Evolutionary conservation across 2,797 vertebrate genomes (phyloP).

Genomic region (Brachyrhaphis roseni): DNA sequence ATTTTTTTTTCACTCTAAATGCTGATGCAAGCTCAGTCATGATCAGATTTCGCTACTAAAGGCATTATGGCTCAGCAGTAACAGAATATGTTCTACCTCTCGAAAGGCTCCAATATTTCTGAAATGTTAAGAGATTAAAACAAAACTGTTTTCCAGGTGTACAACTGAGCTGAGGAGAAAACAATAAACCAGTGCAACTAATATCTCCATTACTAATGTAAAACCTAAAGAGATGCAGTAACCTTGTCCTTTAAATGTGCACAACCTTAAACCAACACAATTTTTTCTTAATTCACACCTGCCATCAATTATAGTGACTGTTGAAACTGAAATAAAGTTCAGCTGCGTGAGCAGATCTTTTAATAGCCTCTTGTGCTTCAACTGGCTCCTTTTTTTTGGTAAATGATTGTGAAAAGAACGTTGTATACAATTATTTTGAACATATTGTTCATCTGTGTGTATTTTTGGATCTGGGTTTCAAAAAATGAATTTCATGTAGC

Average conservation of each 20-base stretch:
- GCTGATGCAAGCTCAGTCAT: conserved; percentile 2
- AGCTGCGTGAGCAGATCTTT: background rate
- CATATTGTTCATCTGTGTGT: background rate
- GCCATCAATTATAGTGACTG: background rate
- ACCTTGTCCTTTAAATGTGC: background rate
- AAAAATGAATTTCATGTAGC: background rate
- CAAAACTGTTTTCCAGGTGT: background rate
- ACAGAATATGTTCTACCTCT: background rate
- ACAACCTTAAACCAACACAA: background rate
- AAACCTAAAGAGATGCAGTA: background rate
- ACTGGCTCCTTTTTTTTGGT: background rate
- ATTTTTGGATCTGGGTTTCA: background rate
- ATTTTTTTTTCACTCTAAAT: background rate
- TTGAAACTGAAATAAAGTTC: background rate
- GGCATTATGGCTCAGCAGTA: background rate
- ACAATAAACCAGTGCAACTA: background rate
- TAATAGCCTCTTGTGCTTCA: background rate
- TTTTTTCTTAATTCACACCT: background rate
- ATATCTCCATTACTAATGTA: background rate
- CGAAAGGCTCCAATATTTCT: background rate
- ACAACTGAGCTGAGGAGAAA: background rate
- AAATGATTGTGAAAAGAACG: background rate
- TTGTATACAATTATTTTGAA: background rate
- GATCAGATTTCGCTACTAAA: background rate
- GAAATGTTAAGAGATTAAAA: background rate